A percentile compares a stretch with the other conserved stretches of the same genome.
Conservation (phyloP, 2,797 vertebrate genomes). For the Crenuchus spilurus region DNA sequence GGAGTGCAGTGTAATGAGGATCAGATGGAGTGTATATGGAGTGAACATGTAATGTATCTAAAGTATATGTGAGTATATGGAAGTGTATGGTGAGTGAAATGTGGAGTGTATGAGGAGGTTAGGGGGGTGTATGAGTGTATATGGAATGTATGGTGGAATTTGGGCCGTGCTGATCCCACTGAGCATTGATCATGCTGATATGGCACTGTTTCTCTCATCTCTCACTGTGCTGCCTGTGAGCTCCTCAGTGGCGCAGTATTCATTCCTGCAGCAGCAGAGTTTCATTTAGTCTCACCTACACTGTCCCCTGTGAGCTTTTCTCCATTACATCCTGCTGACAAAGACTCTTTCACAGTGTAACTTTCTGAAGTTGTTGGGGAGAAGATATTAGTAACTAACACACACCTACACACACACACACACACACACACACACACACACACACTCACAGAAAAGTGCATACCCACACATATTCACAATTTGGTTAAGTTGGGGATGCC, state of each 20-base stretch:
- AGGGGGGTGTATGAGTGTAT: too few relatives aligned
- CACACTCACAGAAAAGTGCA: too few relatives aligned
- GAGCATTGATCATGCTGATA: slow-evolving; percentile 41
- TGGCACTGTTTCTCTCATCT: slow-evolving; percentile 27
- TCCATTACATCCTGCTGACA: slow-evolving; percentile 26
- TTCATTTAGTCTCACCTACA: slow-evolving; percentile 38
- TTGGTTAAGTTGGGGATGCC: neutral
- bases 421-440: neutral
- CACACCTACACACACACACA: neutral
- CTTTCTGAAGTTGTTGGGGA: neutral
- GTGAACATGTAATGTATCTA: neutral
- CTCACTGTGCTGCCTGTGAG: slow-evolving; percentile 9
- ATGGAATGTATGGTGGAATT: too few relatives aligned
- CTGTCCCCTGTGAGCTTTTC: slow-evolving; percentile 13
- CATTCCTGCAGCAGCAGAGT: slow-evolving; percentile 13
- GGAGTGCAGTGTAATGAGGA: too few relatives aligned
- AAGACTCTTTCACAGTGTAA: slow-evolving; percentile 2
- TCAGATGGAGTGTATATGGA: neutral
- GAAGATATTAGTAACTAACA: neutral
- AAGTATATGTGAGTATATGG: neutral
- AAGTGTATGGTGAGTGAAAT: neutral
- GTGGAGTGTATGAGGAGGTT: neutral
- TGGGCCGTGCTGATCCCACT: slow-evolving; percentile 3
- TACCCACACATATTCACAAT: neutral
- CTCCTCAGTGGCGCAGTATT: slow-evolving; percentile 16